Conservation (phyloP, 2,797 vertebrate species). For the Anguilla obscura region DNA sequence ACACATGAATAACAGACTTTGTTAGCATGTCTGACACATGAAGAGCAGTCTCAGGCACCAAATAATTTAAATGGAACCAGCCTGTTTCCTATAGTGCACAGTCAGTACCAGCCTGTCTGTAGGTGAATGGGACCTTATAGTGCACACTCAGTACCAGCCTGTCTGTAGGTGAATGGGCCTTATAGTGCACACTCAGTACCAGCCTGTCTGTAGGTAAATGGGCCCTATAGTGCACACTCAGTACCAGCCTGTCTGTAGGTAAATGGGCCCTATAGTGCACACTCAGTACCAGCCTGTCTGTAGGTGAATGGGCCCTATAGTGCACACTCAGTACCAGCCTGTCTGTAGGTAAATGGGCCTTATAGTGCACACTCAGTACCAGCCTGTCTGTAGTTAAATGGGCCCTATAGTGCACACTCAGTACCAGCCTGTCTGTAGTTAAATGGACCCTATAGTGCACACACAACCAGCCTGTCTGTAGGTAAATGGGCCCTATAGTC, state of each 20-base stretch:
- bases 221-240: background rate
- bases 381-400: background rate
- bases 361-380: background rate
- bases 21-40: background rate
- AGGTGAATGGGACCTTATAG: background rate
- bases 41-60: background rate
- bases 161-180: background rate
- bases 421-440: background rate
- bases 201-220: slow-evolving; percentile 6
- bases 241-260: background rate
- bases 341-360: background rate
- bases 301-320: slow-evolving; percentile 9
- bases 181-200: background rate
- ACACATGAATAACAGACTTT: background rate
- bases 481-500: background rate
- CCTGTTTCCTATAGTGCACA: background rate
- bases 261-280: slow-evolving; percentile 4
- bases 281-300: background rate
- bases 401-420: background rate
- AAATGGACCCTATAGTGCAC: background rate
- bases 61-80: background rate
- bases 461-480: background rate
- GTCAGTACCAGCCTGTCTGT: background rate
- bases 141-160: background rate
- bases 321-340: too few species aligned